Base-by-base conservation (phyloP, 2,888 invertebrate genomes). In the Lochmaea capreae region DNA sequence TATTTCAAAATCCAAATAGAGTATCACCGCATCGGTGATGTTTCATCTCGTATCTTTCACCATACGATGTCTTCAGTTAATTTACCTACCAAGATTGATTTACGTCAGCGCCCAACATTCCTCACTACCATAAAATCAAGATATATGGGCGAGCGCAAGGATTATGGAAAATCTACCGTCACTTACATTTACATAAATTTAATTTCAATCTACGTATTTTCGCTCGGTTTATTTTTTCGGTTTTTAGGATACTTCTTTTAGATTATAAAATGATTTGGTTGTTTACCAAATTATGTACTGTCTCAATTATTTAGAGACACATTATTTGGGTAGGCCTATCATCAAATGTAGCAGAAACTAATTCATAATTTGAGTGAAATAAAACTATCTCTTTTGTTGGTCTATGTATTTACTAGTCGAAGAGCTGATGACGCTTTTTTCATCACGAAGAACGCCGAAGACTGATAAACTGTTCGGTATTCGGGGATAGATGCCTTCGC, bases 51-150 rank as follows among this genome's bases (percentile, higher is more conserved):
- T 57, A 57, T 59, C 73, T 18, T 54, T 62, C 49, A 59, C 49
- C 71, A 46, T 75, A 70, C 76, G 77, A 79, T 81, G 79, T 81
- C 81, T 83, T 82, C 81, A 57, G 83, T 84, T 85, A 84, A 85
- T 85, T 85, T 84, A 81, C 81, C 81, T 75, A 62, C 65, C 62
- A 67, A 84, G 85, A 86, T 86, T 86, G 86, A 86, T 85, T 85
- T 85, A 85, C 84, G 84, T 85, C 85, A 85, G 79, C 81, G 80
- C 81, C 81, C 81, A 81, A 81, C 84, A 85, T 85, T 85, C 84
- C 83, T 82, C 82, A 81, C 82, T 80, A 82, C 83, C 83, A 84
- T 85, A 85, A 85, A 85, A 84, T 81, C 83, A 83, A 84, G 84
- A 85, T 85, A 84, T 84, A 84, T 83, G 81, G 81, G 79, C 77